Percentiles rank a stretch among this genome's conserved stretches.
These are phyloP conservation scores for Leptonema lineaticorne DNA, from an alignment of 1,140 invertebrate genomes.

Conservation along the genomic window DNA sequence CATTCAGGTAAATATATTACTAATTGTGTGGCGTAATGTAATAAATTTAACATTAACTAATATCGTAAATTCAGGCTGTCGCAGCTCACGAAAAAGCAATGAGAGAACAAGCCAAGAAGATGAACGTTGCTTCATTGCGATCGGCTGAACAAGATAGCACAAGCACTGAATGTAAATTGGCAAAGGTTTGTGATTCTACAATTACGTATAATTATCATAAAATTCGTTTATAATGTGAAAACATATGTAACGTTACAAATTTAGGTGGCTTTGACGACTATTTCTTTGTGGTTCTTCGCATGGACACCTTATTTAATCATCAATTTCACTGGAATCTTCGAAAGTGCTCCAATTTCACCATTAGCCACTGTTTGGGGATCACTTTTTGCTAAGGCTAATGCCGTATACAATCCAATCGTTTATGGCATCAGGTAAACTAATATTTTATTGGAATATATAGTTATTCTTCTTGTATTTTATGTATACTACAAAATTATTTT, in stretches of 20 bases:
- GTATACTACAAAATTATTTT: no score
- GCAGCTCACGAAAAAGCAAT: conserved; percentile 69
- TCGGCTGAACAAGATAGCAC: conserved; percentile 62
- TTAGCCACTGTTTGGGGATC: conserved; percentile 68
- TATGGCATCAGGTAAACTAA: conserved; percentile 66
- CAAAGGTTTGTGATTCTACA: conserved; percentile 51
- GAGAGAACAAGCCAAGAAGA: conserved; percentile 71
- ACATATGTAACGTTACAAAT: no score
- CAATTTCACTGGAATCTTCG: conserved; percentile 69
- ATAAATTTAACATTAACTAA: background rate
- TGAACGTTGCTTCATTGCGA: conserved; percentile 68
- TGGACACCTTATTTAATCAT: conserved; percentile 76
- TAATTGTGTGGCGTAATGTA: no score
- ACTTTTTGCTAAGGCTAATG: conserved; percentile 67
- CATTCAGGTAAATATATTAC: conserved; percentile 58
- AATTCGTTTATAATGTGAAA: no score
- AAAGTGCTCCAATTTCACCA: conserved; percentile 62
- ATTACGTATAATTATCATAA: background rate
- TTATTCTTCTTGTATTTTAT: no score
- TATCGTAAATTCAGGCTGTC: conserved; percentile 56
- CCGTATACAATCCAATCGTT: conserved; percentile 69
- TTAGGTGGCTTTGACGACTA: conserved; percentile 72
- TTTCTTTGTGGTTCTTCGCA: conserved; percentile 74
- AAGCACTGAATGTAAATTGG: conserved; percentile 64
- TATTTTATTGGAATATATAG: no score